Conservation (phyloP, 1,140 invertebrate species). For the Ostrea edulis region DNA sequence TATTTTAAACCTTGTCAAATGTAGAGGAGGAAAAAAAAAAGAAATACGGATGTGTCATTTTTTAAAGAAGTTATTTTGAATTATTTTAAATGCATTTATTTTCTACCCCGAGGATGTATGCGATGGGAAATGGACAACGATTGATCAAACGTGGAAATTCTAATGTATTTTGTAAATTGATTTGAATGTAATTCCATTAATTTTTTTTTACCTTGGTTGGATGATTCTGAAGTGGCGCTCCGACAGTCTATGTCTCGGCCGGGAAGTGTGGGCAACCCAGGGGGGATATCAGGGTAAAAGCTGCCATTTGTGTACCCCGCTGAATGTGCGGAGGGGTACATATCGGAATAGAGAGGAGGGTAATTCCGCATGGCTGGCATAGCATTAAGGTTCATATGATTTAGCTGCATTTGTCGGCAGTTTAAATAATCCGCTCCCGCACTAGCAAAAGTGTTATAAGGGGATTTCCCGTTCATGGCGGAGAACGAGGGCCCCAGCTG, state of each 20-base stretch:
- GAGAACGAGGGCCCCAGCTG: slow-evolving; percentile 73
- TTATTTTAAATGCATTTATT: background rate
- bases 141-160: background rate
- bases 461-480: slow-evolving; percentile 74
- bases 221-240: slow-evolving; percentile 71
- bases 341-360: slow-evolving; percentile 74
- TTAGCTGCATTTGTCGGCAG: slow-evolving; percentile 76
- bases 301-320: slow-evolving; percentile 74
- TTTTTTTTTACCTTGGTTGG: slow-evolving; percentile 68
- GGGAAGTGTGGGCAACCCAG: slow-evolving; percentile 69
- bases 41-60: background rate
- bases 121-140: background rate
- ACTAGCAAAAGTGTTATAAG: slow-evolving; percentile 61
- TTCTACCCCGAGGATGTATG: background rate
- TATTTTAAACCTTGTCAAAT: background rate
- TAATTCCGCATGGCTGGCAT: slow-evolving; percentile 74
- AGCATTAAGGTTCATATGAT: slow-evolving; percentile 72
- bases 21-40: background rate
- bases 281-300: slow-evolving; percentile 75
- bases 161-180: slow-evolving; percentile 40
- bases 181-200: slow-evolving; percentile 39
- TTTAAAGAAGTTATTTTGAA: background rate
- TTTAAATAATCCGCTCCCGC: slow-evolving; percentile 72
- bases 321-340: slow-evolving; percentile 73
- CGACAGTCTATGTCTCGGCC: slow-evolving; percentile 73